phyloP scores from a whole-genome alignment of 2,113 vertebrate genomes.

The Lophotis ruficrista region DNA sequence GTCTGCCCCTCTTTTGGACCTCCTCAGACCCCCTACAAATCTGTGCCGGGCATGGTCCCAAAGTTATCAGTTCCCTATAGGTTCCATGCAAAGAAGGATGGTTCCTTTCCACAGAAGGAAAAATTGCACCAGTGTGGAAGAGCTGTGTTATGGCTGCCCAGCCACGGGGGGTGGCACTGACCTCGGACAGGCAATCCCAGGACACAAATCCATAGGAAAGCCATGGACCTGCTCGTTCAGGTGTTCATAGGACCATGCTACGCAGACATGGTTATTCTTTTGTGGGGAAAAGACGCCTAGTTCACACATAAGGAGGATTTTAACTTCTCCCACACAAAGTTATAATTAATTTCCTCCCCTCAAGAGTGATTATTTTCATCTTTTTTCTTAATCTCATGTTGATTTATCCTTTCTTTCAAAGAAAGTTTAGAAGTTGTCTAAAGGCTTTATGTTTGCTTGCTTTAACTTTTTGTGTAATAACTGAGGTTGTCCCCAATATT shows the following conservation, averaged over 20 bases:
- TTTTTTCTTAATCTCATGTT: not conserved
- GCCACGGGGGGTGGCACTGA: not conserved
- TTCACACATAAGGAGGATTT: slow-evolving; percentile 8
- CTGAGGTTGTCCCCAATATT: not conserved
- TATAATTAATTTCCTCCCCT: slow-evolving; percentile 50
- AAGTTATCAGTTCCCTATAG: not conserved
- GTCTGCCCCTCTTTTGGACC: not conserved
- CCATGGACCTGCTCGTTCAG: rapidly evolving
- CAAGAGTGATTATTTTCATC: not conserved
- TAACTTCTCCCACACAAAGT: slow-evolving; percentile 33
- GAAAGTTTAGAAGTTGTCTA: not conserved
- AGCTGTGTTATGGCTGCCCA: not conserved
- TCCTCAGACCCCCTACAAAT: not conserved
- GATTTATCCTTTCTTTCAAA: slow-evolving; percentile 4
- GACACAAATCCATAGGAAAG: not conserved
- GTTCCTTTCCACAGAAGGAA: not conserved
- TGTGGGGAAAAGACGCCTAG: not conserved
- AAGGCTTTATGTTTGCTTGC: not conserved
- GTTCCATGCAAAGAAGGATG: not conserved
- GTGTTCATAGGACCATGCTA: not conserved
- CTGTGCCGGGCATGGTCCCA: not conserved
- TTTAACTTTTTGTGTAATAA: not conserved
- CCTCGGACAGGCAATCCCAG: not conserved
- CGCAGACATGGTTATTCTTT: not conserved
- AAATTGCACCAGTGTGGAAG: not conserved